phyloP scores from a whole-genome alignment of 2,797 vertebrate species.

The Eulemur mongoz region DNA sequence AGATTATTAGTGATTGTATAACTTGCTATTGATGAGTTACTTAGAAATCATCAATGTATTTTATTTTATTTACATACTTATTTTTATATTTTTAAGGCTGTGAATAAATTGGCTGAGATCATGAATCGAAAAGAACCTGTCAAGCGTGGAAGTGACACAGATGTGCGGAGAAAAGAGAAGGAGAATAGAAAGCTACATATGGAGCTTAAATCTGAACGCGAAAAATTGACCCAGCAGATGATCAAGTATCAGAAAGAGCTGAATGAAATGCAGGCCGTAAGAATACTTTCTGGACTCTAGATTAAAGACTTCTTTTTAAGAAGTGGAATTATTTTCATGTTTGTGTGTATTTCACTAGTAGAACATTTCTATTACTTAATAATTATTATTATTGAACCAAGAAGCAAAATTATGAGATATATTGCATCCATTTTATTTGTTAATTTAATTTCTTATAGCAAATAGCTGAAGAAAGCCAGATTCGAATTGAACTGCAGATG shows the following conservation, averaged over 20 bases:
- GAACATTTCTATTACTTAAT: neutral
- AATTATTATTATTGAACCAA: neutral
- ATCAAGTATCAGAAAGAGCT: slow-evolving; percentile 98
- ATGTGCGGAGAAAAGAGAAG: slow-evolving; percentile 97
- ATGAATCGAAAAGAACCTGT: slow-evolving; percentile 97
- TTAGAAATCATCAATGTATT: neutral
- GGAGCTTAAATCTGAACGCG: slow-evolving; percentile 96
- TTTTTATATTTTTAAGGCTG: slow-evolving; percentile 86
- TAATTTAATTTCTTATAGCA: slow-evolving; percentile 87
- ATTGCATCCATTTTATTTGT: neutral
- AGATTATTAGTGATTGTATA: neutral
- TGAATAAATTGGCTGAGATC: slow-evolving; percentile 98
- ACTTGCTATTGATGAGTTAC: neutral
- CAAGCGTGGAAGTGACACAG: slow-evolving; percentile 96
- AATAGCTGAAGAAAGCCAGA: slow-evolving; percentile 97
- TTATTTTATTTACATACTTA: neutral
- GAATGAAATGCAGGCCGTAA: slow-evolving; percentile 98
- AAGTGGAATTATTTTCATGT: slow-evolving; percentile 29
- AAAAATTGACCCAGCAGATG: slow-evolving; percentile 97
- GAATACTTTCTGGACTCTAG: slow-evolving; percentile 64
- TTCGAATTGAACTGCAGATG: slow-evolving; percentile 98
- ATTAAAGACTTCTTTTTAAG: neutral
- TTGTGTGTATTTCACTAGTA: neutral
- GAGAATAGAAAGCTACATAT: slow-evolving; percentile 98
- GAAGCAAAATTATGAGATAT: neutral